Conservation (phyloP, 2,797 vertebrate genomes). For the Adrianichthys oophorus region DNA sequence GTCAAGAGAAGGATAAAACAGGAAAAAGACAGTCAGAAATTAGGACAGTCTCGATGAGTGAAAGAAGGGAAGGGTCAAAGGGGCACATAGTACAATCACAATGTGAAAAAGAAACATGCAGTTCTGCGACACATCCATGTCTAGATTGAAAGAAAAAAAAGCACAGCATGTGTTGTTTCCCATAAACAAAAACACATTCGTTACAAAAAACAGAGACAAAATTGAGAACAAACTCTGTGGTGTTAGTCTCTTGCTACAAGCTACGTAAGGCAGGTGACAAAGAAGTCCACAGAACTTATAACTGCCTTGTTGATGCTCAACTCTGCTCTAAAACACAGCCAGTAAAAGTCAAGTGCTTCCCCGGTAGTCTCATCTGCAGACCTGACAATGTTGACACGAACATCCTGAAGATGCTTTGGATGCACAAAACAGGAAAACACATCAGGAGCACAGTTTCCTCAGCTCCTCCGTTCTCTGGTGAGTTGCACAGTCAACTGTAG, state of each 20-base stretch:
- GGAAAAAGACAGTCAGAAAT: slow-evolving; percentile 35
- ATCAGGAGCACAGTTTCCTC: slow-evolving; percentile 4
- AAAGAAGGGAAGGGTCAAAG: slow-evolving; percentile 28
- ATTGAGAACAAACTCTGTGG: slow-evolving; percentile 30
- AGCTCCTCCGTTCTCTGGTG: slow-evolving; percentile 29
- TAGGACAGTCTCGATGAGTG: slow-evolving; percentile 42
- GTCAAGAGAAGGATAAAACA: slow-evolving; percentile 52
- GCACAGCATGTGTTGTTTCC: slow-evolving; percentile 29
- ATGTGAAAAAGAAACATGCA: slow-evolving; percentile 42
- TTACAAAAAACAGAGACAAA: slow-evolving; percentile 2
- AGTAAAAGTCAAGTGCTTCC: slow-evolving; percentile 29
- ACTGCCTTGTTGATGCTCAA: slow-evolving; percentile 8
- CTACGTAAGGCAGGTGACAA: slow-evolving; percentile 36
- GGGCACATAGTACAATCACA: slow-evolving; percentile 58
- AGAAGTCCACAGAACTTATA: slow-evolving; percentile 24
- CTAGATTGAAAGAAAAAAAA: slow-evolving; percentile 6
- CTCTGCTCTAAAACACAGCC: slow-evolving; percentile 25
- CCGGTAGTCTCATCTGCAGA: neutral
- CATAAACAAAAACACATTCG: slow-evolving; percentile 37
- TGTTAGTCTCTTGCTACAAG: slow-evolving; percentile 52
- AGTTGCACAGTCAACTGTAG: slow-evolving; percentile 35
- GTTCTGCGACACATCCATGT: slow-evolving; percentile 45
- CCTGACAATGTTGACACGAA: slow-evolving; percentile 22
- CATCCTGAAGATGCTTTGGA: slow-evolving; percentile 35
- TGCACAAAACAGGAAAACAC: slow-evolving; percentile 6